These are phyloP conservation scores for Oreonectes daqikongensis DNA, from an alignment of 2,797 vertebrate genomes.

Conservation along the genomic window DNA sequence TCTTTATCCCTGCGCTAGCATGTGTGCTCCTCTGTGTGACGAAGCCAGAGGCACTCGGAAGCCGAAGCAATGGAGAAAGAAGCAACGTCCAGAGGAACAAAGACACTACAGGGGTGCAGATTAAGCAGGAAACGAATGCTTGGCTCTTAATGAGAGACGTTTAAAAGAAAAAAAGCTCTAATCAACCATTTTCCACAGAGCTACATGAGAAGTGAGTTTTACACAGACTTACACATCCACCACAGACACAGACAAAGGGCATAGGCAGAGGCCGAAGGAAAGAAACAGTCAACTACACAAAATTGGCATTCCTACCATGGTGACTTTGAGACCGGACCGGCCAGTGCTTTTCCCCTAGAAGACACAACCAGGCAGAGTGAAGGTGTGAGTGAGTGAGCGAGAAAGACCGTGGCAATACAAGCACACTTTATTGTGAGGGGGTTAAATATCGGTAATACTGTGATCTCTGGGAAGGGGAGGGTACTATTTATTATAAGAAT, in stretches of 20 bases:
- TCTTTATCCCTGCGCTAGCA: constrained; percentile 82
- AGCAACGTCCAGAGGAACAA: constrained; percentile 64
- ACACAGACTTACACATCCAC: constrained; percentile 59
- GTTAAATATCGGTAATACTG: constrained; percentile 31
- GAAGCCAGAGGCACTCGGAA: constrained; percentile 21
- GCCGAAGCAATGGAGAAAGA: constrained; percentile 53
- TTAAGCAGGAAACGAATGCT: constrained; percentile 58
- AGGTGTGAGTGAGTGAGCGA: constrained; percentile 59
- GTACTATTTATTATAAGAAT: constrained; percentile 22
- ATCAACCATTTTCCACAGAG: constrained; percentile 56
- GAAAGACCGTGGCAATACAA: constrained; percentile 27
- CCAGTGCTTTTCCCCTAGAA: constrained; percentile 83
- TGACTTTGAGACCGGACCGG: constrained; percentile 81
- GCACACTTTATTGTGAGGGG: constrained; percentile 37
- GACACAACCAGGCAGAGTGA: constrained; percentile 74
- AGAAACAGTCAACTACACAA: constrained; percentile 63
- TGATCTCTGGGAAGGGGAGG: constrained; percentile 11
- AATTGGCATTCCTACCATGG: constrained; percentile 82
- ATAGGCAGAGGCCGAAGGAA: constrained; percentile 59
- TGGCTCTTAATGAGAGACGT: constrained; percentile 37
- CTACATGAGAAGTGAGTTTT: constrained; percentile 46
- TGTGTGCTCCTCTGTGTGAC: constrained; percentile 72
- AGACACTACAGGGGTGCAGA: constrained; percentile 54
- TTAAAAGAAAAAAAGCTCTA: constrained; percentile 41
- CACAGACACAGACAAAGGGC: constrained; percentile 71